Evolutionary conservation across 2,113 vertebrate species (phyloP).

Genomic region (Pedetes capensis): DNA sequence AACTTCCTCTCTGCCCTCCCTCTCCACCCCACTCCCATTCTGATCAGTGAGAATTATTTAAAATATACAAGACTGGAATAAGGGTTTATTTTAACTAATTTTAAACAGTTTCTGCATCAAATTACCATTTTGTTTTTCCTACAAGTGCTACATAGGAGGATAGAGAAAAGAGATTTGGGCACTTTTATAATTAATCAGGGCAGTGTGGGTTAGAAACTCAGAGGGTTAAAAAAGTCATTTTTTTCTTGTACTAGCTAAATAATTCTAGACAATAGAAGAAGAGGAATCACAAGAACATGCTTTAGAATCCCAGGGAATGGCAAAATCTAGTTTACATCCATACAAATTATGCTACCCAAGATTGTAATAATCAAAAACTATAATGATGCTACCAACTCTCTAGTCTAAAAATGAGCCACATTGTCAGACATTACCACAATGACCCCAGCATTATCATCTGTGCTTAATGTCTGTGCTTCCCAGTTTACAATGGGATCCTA

Average conservation of each 20-base stretch:
- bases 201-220: constrained; percentile 11
- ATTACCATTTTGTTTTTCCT: neutral
- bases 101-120: constrained; percentile 17
- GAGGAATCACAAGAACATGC: neutral
- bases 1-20: neutral
- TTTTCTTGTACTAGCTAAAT: neutral
- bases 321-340: constrained; percentile 65
- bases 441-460: neutral
- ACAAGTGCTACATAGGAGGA: neutral
- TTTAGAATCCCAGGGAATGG: constrained; percentile 47
- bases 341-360: constrained; percentile 67
- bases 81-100: constrained; percentile 58
- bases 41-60: constrained; percentile 25
- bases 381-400: constrained; percentile 54
- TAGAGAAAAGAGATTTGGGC: neutral
- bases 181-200: constrained; percentile 40
- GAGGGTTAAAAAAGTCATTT: neutral
- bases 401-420: constrained; percentile 48
- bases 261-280: neutral
- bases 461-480: neutral
- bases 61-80: constrained; percentile 38
- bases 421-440: neutral
- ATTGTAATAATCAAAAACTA: constrained; percentile 53
- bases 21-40: constrained; percentile 52
- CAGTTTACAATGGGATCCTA: neutral